phyloP scores from a whole-genome alignment of 2,797 vertebrate genomes.

The Chiloscyllium punctatum region DNA sequence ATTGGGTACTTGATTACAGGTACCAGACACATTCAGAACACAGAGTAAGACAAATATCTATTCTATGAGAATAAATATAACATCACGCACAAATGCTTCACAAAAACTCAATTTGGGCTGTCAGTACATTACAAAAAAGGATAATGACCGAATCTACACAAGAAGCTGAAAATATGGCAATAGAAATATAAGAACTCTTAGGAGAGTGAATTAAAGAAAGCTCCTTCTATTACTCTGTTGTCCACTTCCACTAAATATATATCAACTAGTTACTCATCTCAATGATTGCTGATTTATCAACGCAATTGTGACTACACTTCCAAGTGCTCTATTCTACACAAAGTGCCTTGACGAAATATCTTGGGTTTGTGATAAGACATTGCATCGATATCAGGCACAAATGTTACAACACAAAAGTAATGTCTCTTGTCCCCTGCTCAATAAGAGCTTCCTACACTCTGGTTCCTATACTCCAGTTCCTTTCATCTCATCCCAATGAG shows the following conservation, averaged over 20 bases:
- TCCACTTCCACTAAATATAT: background rate
- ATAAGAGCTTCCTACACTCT: background rate
- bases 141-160: background rate
- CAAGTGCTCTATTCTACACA: background rate
- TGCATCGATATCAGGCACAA: background rate
- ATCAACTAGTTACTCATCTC: background rate
- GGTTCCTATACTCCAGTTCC: too few relatives aligned
- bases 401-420: background rate
- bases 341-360: background rate
- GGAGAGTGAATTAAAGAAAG: background rate
- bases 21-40: background rate
- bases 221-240: background rate
- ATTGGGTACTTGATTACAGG: background rate
- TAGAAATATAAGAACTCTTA: background rate
- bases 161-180: background rate
- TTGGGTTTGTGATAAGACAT: background rate
- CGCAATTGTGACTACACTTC: background rate
- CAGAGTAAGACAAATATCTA: background rate
- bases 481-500: background rate
- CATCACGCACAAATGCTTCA: background rate
- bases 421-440: background rate
- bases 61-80: background rate
- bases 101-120: background rate
- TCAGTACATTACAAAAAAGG: background rate
- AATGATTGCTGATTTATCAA: background rate